Base-by-base conservation (phyloP, 2,797 vertebrate genomes). In the Geotria australis region DNA sequence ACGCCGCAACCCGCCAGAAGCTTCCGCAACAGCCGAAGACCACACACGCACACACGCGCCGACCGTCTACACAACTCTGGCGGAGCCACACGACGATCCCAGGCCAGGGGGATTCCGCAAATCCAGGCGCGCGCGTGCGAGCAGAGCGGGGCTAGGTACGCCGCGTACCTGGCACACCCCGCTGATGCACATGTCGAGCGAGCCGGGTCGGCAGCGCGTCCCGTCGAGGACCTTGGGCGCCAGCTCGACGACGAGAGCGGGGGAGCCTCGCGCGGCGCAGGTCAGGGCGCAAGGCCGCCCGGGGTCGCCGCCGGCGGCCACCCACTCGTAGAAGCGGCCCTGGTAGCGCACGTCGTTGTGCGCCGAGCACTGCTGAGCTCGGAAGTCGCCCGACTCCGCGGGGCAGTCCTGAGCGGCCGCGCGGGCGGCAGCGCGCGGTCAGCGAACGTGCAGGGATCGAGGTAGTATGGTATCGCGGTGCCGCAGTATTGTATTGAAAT, bases 171-270 rank as follows among this genome's bases (percentile, higher is more conserved):
- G 86, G 62, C 89, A 96, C 56, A 76, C 68, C 53, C 89, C 89
- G 46, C 81, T 96, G 72, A 95, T 95, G 64, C 89, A 96, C 82
- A 94, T 94, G 66, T 96, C 85, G 72, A 96, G 65, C 8, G 89
- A 88, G 65, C 93, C 86, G 1, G 83, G 85, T 67, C 95, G 88
- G 66, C 89, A 96, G 5, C 89, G 80, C 0, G 89, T 95, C 10
- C 89, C 89, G 12, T 96, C 89, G 64, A 96, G 71, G 61, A 96
- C 88, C 61, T 96, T 96, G 1, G 89, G 89, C 0, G 89, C 83
- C 60, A 96, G 71, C 65, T 93, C 88, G 63, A 89, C 73, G 61
- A 93, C 63, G 10, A 84, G 67, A 60, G 73, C 64, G 7, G 12
- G 12, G 0, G 70, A 73, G 57, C 66, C 79, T 67, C 77, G 81